Evolutionary conservation across 2,888 invertebrate genomes (phyloP), one percentile per base, ranked within the genome.

Genomic region (Acrobasis consociella): DNA sequence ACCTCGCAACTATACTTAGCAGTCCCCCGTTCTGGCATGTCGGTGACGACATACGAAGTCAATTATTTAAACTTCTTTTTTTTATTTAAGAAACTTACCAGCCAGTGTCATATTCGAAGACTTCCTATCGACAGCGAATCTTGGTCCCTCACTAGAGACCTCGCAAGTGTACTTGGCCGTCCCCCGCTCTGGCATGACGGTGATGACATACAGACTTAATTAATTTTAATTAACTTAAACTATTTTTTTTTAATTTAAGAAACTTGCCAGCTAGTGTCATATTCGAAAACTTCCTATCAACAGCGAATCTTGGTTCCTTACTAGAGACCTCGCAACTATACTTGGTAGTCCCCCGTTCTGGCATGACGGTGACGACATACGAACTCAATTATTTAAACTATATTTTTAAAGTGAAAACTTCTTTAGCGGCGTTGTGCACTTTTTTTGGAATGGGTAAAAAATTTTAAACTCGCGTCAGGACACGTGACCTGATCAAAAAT

Each of bases 291-390:
- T 69, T 71, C 67, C 81, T 83, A 52, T 90, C 88, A 0, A 91
- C 90, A 0, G 89, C 91, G 62, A 92, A 91, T 63, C 91, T 72
- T 0, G 91, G 91, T 0, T 87, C 91, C 64, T 92, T 91, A 60
- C 91, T 91, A 67, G 91, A 91, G 0, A 91, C 91, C 67, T 91
- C 92, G 38, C 91, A n/a, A n/a, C 89, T 91, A 64, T 90, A 92
- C 70, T 77, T 84, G 10, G 82, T 86, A 0, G 86, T 83, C 11
- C 91, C 92, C 0, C 86, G 76, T 65, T 91, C 90, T 5, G 2
- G 5, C 22, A 22, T 22, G 22, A 5, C 2, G 22, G 22, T 22
- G 5, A 22, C 2, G 22, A 22, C 2, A 22, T 3, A 22, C 2
- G 5, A 22, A 5, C 2, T 3, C 2, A 3, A 22, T 3, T 3